Evolutionary conservation across 2,888 invertebrate genomes (phyloP), one percentile per base, ranked within the genome.

Genomic region (Elmis aenea): DNA sequence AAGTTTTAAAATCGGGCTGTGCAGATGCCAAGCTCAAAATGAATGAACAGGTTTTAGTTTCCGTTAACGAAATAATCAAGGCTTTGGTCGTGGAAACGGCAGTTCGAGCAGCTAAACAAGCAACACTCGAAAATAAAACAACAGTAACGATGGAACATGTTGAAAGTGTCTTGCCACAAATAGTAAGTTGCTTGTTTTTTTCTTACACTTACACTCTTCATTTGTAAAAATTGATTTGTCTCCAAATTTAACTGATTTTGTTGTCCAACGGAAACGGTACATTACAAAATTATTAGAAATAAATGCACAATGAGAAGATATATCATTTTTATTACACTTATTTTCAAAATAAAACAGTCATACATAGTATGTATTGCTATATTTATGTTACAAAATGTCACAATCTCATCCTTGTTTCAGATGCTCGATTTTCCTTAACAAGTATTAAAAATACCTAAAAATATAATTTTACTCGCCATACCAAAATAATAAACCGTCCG

Each of bases 11-110:
- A 50, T 66, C 68, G 14, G 69, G 72, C 22, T 75, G 73, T 50
- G 65, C 68, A 55, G 74, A 75, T 53, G 66, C 71, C 45, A 77
- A 76, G 57, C 74, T 69, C 2, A 76, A 74, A 57, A 63, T 77
- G 14, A 70, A 69, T 5, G 74, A 75, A 39, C 75, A 76, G 46
- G 69, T 74, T 1, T 52, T 74, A 25, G 69, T 68, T n/a, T 53
- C 77, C 18, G 66, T 76, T 6, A 65, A 66, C 36, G 75, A 77
- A 54, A 63, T 77, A 15, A 67, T 71, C 2, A 75, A 75, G 55
- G 68, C 70, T 39, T 54, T 77, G 26, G 72, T 73, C 5, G 68
- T 74, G 0, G 78, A 78, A 59, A 71, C 74, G 3, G 70, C 75
- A 25, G 54, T 74, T 32, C 59, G 77, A 22, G 72, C 76, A 2